These are phyloP conservation scores for Cebus imitator DNA, from an alignment of 2,113 vertebrate genomes.

Conservation along the genomic window DNA sequence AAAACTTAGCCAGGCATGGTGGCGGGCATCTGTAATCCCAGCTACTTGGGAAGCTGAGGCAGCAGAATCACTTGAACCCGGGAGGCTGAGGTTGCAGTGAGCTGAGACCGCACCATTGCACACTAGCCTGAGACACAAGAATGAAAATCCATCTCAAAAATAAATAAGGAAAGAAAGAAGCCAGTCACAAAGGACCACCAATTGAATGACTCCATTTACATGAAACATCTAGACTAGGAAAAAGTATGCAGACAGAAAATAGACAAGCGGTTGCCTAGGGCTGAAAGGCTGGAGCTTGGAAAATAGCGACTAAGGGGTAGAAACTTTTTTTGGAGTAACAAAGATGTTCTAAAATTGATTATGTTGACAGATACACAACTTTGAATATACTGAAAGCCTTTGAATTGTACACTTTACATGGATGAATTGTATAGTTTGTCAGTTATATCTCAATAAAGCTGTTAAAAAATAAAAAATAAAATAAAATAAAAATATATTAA, in stretches of 20 bases:
- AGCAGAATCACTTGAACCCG: too few relatives aligned
- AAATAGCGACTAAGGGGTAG: neutral
- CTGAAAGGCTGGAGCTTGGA: neutral
- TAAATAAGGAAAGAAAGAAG: neutral
- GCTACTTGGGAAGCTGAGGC: too few relatives aligned
- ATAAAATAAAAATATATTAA: constrained; percentile 12
- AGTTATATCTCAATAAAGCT: constrained; percentile 28
- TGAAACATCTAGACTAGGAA: neutral
- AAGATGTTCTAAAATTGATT: neutral
- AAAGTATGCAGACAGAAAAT: neutral
- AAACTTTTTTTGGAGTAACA: neutral
- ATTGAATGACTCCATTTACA: neutral
- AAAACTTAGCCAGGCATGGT: too few relatives aligned
- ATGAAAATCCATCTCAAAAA: too few relatives aligned
- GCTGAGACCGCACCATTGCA: too few relatives aligned
- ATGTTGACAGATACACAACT: neutral
- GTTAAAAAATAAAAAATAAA: neutral
- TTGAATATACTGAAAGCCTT: neutral
- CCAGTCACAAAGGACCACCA: neutral
- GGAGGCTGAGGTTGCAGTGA: too few relatives aligned
- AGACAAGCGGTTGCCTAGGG: neutral
- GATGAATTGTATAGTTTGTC: neutral
- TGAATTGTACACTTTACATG: neutral
- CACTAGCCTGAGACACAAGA: too few relatives aligned
- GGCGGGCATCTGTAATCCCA: too few relatives aligned